Evolutionary conservation across 2,888 invertebrate genomes (phyloP).

Genomic region (Limnephilus auricula): DNA sequence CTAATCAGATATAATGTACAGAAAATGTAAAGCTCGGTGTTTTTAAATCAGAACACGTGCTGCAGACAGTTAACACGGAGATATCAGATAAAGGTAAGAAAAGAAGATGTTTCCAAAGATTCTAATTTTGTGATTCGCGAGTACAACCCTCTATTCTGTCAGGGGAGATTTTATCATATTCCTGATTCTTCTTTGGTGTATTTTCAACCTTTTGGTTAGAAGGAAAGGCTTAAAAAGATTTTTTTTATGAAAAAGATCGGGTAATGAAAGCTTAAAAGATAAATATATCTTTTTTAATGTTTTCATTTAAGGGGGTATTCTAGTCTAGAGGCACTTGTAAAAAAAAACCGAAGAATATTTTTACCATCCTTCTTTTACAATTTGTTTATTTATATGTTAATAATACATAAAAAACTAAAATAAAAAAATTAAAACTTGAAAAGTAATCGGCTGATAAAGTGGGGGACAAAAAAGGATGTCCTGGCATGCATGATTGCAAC

Average conservation of each 20-base stretch:
- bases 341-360: too few species aligned
- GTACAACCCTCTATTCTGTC: not conserved
- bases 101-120: not conserved
- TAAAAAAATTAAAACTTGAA: too few species aligned
- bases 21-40: not conserved
- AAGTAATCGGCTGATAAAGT: too few species aligned
- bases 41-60: constrained; percentile 2
- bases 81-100: constrained; percentile 7
- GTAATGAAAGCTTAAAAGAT: not conserved
- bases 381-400: too few species aligned
- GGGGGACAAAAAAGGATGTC: too few species aligned
- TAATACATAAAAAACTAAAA: too few species aligned
- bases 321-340: too few species aligned
- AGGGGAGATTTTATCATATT: not conserved
- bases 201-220: not conserved
- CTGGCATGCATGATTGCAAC: too few species aligned
- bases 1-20: not conserved
- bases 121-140: constrained; percentile 2
- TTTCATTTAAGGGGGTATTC: too few species aligned
- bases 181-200: not conserved
- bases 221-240: not conserved
- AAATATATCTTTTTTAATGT: not conserved
- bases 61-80: not conserved
- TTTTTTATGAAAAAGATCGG: not conserved
- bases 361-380: too few species aligned